Percentiles rank a stretch among this genome's conserved stretches.
phyloP scores from a whole-genome alignment of 2,113 vertebrate genomes.

The Numida meleagris region DNA sequence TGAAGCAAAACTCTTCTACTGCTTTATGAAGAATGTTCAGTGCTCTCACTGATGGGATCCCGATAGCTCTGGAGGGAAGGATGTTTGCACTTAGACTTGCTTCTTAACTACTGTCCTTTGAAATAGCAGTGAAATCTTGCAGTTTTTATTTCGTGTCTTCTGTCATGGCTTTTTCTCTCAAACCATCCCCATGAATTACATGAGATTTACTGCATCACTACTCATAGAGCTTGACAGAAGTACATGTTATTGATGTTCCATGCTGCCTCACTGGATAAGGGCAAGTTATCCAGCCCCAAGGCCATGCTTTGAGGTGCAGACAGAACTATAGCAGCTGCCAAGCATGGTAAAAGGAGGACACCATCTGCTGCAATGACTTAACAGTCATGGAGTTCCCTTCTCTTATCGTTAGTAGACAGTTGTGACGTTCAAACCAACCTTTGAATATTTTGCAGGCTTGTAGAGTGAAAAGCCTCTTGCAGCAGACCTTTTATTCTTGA shows the following conservation, averaged over 20 bases:
- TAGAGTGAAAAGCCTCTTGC: not conserved
- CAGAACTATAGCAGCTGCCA: not conserved
- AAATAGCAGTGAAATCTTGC: not conserved
- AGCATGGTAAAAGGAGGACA: accelerated
- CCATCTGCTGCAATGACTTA: not conserved
- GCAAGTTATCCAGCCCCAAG: not conserved
- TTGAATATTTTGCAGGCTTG: not conserved
- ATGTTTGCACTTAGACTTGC: not conserved
- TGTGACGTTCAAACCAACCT: not conserved
- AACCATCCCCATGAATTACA: not conserved
- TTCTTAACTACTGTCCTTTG: not conserved
- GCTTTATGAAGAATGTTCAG: not conserved
- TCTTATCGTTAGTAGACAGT: not conserved
- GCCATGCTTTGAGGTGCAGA: not conserved
- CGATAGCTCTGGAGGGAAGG: not conserved
- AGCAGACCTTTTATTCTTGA: not conserved
- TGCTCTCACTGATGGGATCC: not conserved
- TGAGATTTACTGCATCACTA: not conserved
- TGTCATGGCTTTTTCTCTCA: not conserved
- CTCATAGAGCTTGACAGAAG: not conserved
- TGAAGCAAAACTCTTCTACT: not conserved
- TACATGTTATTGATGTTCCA: not conserved
- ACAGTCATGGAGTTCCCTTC: not conserved
- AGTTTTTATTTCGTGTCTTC: not conserved
- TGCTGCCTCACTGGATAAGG: not conserved